phyloP scores from a whole-genome alignment of 2,113 vertebrate species.

The Carassius auratus region DNA sequence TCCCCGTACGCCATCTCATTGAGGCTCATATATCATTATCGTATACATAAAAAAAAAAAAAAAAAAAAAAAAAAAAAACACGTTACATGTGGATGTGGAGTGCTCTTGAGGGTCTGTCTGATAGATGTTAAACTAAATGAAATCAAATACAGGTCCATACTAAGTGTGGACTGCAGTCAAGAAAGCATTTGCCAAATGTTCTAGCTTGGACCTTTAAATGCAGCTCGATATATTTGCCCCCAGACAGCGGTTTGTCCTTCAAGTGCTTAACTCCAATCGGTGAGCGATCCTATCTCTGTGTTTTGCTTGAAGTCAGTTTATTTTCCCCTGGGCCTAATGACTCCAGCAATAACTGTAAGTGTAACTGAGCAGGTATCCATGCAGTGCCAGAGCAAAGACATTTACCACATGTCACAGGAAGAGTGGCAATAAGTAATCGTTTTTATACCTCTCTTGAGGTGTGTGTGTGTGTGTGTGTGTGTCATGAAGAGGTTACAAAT shows the following conservation, averaged over 20 bases:
- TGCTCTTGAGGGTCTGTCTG: not conserved
- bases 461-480: slow-evolving; percentile 31
- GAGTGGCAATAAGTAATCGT: slow-evolving; percentile 36
- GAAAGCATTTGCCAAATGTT: slow-evolving; percentile 24
- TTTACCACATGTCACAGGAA: slow-evolving; percentile 39
- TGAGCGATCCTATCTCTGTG: slow-evolving; percentile 31
- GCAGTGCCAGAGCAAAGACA: slow-evolving; percentile 29
- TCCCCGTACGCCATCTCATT: not conserved
- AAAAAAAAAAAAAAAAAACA: no score
- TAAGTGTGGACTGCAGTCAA: not conserved
- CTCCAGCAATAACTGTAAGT: slow-evolving; percentile 38
- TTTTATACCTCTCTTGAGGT: slow-evolving; percentile 46
- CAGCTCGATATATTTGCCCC: slow-evolving; percentile 19
- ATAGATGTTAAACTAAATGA: slow-evolving; percentile 1
- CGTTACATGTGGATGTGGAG: not conserved
- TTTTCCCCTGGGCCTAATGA: slow-evolving; percentile 31
- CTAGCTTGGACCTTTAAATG: not conserved
- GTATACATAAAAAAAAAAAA: no score
- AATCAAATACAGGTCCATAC: not conserved
- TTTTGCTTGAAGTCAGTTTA: slow-evolving; percentile 32
- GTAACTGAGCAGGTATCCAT: slow-evolving; percentile 30
- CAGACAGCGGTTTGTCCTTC: slow-evolving; percentile 38
- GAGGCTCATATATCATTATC: no score
- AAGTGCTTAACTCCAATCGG: slow-evolving; percentile 12
- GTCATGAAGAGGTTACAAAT: slow-evolving; percentile 38